A percentile compares a stretch with the other conserved stretches of the same genome.
Evolutionary conservation across 2,797 vertebrate genomes (phyloP).

Genomic region (Gambelia wislizenii): DNA sequence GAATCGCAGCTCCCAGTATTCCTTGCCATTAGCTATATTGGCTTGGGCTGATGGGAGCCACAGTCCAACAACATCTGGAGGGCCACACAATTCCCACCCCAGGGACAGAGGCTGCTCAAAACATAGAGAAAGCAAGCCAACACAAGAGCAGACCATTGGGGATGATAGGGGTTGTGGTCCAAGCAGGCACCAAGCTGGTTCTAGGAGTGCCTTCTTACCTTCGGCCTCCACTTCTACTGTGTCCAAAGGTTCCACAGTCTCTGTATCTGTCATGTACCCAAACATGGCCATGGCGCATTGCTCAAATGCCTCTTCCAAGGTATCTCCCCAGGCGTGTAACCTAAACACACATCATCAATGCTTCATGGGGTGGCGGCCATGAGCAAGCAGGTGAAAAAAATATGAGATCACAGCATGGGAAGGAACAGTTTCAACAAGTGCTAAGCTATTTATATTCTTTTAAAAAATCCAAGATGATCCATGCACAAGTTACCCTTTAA

Average conservation of each 20-base stretch:
- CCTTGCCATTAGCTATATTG: too few relatives aligned
- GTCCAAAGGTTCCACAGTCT: constrained; percentile 90
- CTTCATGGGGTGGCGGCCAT: accelerated
- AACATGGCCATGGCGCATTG: constrained; percentile 98
- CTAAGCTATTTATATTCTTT: background rate
- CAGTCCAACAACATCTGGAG: too few relatives aligned
- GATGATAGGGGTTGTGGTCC: background rate
- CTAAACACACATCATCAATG: constrained; percentile 69
- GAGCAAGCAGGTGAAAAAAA: background rate
- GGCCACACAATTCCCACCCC: too few relatives aligned
- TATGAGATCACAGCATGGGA: background rate
- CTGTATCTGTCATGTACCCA: constrained; percentile 97
- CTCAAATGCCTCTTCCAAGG: constrained; percentile 94
- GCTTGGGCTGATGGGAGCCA: too few relatives aligned
- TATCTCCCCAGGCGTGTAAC: constrained; percentile 94
- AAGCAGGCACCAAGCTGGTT: background rate
- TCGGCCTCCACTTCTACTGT: constrained; percentile 90
- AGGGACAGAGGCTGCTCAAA: too few relatives aligned
- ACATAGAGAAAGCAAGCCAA: too few relatives aligned
- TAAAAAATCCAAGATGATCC: background rate
- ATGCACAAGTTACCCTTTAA: background rate
- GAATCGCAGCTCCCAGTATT: too few relatives aligned
- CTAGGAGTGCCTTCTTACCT: constrained; percentile 75
- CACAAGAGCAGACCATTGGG: background rate
- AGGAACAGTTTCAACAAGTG: background rate